Evolutionary conservation across 2,113 vertebrate species (phyloP).

Genomic region (Abramis brama): DNA sequence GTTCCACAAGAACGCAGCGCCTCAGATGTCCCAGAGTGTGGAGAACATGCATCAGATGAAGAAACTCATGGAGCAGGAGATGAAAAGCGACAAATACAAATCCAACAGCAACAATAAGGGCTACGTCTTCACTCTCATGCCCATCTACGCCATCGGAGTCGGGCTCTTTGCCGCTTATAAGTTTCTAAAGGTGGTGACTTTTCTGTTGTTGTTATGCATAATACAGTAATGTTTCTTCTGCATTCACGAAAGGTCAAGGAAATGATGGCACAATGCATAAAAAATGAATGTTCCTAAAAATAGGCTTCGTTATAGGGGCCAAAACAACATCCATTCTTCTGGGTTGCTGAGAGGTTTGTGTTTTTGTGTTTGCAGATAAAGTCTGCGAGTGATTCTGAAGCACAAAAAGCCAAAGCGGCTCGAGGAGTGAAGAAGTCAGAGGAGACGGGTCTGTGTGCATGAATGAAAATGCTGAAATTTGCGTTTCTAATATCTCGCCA

Average conservation of each 20-base stretch:
- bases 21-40: conserved; percentile 62
- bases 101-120: conserved; percentile 79
- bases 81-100: conserved; percentile 79
- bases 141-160: conserved; percentile 85
- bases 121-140: conserved; percentile 89
- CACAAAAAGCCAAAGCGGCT: conserved; percentile 72
- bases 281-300: no score
- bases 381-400: conserved; percentile 77
- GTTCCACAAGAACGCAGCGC: conserved; percentile 58
- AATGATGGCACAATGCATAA: not conserved
- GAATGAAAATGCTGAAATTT: not conserved
- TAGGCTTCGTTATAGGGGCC: no score
- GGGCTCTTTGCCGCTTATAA: conserved; percentile 90
- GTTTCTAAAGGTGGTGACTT: conserved; percentile 81
- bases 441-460: conserved; percentile 78
- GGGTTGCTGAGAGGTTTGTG: not conserved
- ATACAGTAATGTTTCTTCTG: no score
- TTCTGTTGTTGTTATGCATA: not conserved
- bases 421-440: conserved; percentile 80
- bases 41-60: conserved; percentile 83
- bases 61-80: conserved; percentile 84
- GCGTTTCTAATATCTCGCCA: not conserved
- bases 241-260: no score
- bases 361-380: conserved; percentile 76
- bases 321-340: not conserved